These are phyloP conservation scores for Helicolenus hilgendorfi DNA, from an alignment of 2,797 vertebrate genomes.

Conservation along the genomic window DNA sequence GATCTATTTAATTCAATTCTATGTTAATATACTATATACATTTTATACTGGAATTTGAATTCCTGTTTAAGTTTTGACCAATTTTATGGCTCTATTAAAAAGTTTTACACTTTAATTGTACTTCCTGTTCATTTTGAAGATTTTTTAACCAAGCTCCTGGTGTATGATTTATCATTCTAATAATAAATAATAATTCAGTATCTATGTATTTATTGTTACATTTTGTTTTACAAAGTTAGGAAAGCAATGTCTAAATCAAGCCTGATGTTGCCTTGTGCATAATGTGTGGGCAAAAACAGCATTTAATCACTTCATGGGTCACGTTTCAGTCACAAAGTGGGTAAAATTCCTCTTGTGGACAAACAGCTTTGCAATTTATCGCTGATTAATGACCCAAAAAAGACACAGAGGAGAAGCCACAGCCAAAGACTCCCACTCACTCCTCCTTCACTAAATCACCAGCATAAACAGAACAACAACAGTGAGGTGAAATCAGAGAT, in stretches of 20 bases:
- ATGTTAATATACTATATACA: not conserved
- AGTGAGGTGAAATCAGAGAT: conserved; percentile 53
- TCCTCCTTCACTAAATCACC: conserved; percentile 48
- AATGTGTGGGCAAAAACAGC: conserved; percentile 17
- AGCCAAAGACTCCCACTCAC: conserved; percentile 30
- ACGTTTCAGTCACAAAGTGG: conserved; percentile 17
- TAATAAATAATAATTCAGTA: no score
- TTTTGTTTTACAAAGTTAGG: not conserved
- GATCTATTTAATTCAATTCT: not conserved
- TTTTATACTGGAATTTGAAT: not conserved
- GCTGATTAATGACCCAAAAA: conserved; percentile 50
- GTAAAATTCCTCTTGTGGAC: conserved; percentile 16
- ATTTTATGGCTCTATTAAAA: no score
- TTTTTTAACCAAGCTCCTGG: not conserved
- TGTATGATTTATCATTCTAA: no score
- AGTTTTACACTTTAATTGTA: no score
- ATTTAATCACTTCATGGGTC: conserved; percentile 32
- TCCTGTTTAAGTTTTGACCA: no score
- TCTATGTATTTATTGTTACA: not conserved
- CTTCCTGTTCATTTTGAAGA: not conserved
- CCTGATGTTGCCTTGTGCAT: not conserved
- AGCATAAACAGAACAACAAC: conserved; percentile 54
- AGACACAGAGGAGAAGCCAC: conserved; percentile 29
- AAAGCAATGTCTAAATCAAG: not conserved
- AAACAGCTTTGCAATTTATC: conserved; percentile 48